Conservation (phyloP, 2,113 vertebrate species). For the Takifugu bimaculatus region DNA sequence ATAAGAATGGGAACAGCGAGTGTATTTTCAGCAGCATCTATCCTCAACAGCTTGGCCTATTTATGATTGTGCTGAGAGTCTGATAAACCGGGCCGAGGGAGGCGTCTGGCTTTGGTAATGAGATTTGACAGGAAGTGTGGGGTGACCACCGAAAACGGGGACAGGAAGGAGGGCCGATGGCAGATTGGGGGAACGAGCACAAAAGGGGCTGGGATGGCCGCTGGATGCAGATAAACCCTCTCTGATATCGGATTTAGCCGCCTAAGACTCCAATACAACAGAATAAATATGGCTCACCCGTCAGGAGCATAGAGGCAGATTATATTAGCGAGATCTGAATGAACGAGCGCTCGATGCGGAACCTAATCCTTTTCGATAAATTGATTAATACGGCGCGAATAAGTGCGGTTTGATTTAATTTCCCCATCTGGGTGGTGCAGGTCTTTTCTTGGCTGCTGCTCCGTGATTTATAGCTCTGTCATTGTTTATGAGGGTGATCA, state of each 20-base stretch:
- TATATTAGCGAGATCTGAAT: slow-evolving; percentile 62
- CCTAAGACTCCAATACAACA: slow-evolving; percentile 54
- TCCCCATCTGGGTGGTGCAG: slow-evolving; percentile 1
- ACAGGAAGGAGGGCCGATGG: not conserved
- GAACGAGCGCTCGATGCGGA: slow-evolving; percentile 57
- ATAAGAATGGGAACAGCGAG: slow-evolving; percentile 37
- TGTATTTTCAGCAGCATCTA: slow-evolving; percentile 52
- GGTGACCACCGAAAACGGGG: slow-evolving; percentile 29
- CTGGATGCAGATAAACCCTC: slow-evolving; percentile 57
- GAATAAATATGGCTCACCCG: slow-evolving; percentile 49
- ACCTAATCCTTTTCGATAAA: slow-evolving; percentile 63
- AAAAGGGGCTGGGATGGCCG: slow-evolving; percentile 48
- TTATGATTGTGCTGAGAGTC: slow-evolving; percentile 44
- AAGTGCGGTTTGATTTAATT: slow-evolving; percentile 33
- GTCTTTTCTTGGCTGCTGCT: slow-evolving; percentile 12
- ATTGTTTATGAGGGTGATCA: slow-evolving; percentile 54
- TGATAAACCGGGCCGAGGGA: slow-evolving; percentile 14
- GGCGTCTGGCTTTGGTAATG: slow-evolving; percentile 42
- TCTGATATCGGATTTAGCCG: slow-evolving; percentile 29
- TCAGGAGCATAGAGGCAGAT: slow-evolving; percentile 60
- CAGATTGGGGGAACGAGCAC: slow-evolving; percentile 11
- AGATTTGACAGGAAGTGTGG: slow-evolving; percentile 55
- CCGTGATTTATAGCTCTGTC: slow-evolving; percentile 15
- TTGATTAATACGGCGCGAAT: slow-evolving; percentile 44
- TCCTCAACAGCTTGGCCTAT: slow-evolving; percentile 60